Evolutionary conservation across 2,113 vertebrate genomes (phyloP).

Genomic region (Paramisgurnus dabryanus): DNA sequence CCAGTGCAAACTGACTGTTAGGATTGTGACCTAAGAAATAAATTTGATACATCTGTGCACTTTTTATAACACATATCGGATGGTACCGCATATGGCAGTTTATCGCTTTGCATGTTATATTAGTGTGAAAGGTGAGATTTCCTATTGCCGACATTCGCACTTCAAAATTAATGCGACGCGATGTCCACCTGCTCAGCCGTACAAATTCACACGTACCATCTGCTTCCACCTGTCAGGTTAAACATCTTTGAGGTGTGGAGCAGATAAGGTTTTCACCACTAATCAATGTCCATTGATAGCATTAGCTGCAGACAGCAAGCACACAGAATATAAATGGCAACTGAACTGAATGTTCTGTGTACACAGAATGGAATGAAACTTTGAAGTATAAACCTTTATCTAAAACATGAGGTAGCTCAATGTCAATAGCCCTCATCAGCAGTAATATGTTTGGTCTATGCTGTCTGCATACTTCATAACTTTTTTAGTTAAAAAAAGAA

Average conservation of each 20-base stretch:
- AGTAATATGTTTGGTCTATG: too few relatives aligned
- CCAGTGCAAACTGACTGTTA: too few relatives aligned
- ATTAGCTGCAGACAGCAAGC: conserved; percentile 25
- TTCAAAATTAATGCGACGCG: conserved; percentile 64
- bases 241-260: conserved; percentile 47
- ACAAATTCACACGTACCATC: conserved; percentile 65
- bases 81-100: conserved; percentile 14
- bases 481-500: too few relatives aligned
- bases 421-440: conserved; percentile 29
- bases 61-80: not conserved
- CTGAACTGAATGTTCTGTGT: not conserved
- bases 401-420: conserved; percentile 45
- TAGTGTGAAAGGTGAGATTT: not conserved
- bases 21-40: too few relatives aligned
- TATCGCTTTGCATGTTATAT: not conserved
- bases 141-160: conserved; percentile 25
- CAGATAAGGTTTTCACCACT: conserved; percentile 48
- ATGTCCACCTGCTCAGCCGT: conserved; percentile 62
- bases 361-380: not conserved
- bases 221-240: conserved; percentile 56
- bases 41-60: not conserved
- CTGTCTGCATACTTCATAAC: too few relatives aligned
- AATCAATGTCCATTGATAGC: conserved; percentile 7
- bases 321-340: conserved; percentile 4
- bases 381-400: not conserved